Base-by-base conservation (phyloP, 64 coral and sea anemone genomes). In the Porites australiensis region DNA sequence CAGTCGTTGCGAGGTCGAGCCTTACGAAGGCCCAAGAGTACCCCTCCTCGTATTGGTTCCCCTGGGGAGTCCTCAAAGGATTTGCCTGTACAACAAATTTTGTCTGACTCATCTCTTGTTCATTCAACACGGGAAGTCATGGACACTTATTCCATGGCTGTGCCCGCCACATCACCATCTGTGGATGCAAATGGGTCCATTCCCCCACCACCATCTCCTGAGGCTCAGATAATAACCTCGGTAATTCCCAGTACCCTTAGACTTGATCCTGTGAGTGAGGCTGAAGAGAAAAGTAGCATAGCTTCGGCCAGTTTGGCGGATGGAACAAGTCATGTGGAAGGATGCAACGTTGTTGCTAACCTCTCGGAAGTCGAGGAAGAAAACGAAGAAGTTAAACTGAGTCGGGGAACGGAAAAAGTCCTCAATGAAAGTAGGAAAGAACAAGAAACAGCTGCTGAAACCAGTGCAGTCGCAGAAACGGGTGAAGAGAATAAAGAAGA, bases 171-270 rank as follows among this genome's bases (percentile, higher is more conserved):
- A 19, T 21, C 63, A 7, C 45, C 58, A 2, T 20, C 44, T 10
- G 12, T 37, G 9, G 74, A 77, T 52, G 45, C 48, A 4, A 63
- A 60, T 52, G 95, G 95, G 0, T 88, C 92, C 49, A 74, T 98
- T 20, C 92, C 95, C 11, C 95, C 95, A 2, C 95, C 95, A 16
- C 95, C 95, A 12, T 98, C 95, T 20, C 95, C 95, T 16, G 95
- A 98, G 70, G 67, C 58, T 82, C 52, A 72, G 3, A 9, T 79
- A 4, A 50, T 77, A 43, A 52, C 59, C 14, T 5, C 13, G 12
- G 45, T 64, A 7, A 49, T 70, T 7, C 18, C 54, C 43, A 58
- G 77, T 27, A 19, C 69, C 0, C n/a, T 60, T 3, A 87, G 50
- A n/a, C 95, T 98, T 27, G 95, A 98, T 62, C 67, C 95, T n/a